A percentile compares a stretch with the other conserved stretches of the same genome.
Conservation (phyloP, 2,113 vertebrate genomes). For the Ovibos moschatus region DNA sequence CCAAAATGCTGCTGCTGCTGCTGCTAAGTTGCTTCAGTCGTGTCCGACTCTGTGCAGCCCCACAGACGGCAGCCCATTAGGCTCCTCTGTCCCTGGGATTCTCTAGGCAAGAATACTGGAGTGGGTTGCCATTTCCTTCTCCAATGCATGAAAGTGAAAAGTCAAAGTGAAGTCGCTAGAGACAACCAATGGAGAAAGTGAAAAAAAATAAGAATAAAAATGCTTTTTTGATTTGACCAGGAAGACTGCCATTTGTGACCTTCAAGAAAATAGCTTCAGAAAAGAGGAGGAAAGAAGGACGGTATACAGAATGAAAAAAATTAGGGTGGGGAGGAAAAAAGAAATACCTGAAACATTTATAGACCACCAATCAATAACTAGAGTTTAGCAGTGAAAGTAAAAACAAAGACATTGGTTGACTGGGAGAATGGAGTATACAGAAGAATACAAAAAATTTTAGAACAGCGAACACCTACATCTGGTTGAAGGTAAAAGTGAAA, state of each 20-base stretch:
- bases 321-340: neutral
- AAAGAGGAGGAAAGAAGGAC: neutral
- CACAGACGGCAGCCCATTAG: too few relatives aligned
- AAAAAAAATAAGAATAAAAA: neutral
- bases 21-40: too few relatives aligned
- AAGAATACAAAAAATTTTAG: neutral
- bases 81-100: too few relatives aligned
- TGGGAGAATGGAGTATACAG: neutral
- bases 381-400: neutral
- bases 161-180: neutral
- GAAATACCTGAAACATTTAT: neutral
- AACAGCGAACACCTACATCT: neutral
- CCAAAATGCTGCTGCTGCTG: neutral
- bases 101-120: too few relatives aligned
- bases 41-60: too few relatives aligned
- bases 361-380: neutral
- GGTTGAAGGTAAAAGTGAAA: neutral
- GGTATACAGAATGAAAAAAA: neutral
- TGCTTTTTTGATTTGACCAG: neutral
- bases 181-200: conserved; percentile 1
- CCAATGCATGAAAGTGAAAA: too few relatives aligned
- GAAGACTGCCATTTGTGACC: neutral
- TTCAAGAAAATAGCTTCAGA: conserved; percentile 22
- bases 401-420: neutral
- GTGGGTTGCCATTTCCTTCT: too few relatives aligned